Evolutionary conservation across 2,888 invertebrate genomes (phyloP).

Genomic region (Eupithecia exiguata): DNA sequence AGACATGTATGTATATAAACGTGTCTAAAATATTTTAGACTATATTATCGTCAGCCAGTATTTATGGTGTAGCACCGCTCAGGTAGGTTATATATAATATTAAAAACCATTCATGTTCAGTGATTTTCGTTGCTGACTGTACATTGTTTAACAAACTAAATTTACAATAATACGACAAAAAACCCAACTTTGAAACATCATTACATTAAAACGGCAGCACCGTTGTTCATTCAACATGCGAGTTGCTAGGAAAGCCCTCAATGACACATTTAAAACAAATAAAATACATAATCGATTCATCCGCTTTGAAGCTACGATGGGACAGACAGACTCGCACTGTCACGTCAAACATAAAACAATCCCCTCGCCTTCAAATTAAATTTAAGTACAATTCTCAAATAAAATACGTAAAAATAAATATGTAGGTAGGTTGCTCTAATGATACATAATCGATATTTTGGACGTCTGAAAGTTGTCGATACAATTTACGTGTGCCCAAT

Average conservation of each 20-base stretch:
- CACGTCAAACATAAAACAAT: background rate
- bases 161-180: background rate
- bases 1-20: too few species aligned
- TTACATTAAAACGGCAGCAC: too few species aligned
- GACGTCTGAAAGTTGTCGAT: slow-evolving; percentile 12
- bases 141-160: background rate
- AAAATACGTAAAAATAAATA: background rate
- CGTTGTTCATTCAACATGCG: too few species aligned
- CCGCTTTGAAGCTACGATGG: background rate
- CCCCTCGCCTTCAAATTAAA: background rate
- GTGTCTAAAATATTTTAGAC: too few species aligned
- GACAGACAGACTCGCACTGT: background rate
- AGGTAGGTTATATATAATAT: too few species aligned
- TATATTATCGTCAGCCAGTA: too few species aligned
- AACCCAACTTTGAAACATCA: too few species aligned
- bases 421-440: background rate
- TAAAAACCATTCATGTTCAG: background rate
- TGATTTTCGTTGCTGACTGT: background rate
- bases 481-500: slow-evolving; percentile 25
- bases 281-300: background rate
- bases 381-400: background rate
- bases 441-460: background rate
- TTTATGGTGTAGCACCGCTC: too few species aligned
- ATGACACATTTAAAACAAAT: background rate
- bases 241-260: too few species aligned